Conservation (phyloP, 2,888 invertebrate species). For the Campoletis raptor region DNA sequence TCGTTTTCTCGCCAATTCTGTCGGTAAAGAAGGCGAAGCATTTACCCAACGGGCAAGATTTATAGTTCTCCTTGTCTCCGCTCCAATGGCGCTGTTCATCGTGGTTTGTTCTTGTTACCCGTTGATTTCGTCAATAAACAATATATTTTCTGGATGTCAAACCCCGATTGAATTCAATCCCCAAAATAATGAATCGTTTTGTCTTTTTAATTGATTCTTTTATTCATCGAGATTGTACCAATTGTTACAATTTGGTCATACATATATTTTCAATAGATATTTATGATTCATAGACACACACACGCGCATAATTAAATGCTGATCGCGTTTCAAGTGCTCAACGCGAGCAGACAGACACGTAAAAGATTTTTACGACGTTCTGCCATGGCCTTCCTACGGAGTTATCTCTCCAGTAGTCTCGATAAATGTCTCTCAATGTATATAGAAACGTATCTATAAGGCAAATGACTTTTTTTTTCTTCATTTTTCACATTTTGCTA, state of each 20-base stretch:
- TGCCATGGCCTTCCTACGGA: conserved; percentile 73
- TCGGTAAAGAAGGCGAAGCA: neutral
- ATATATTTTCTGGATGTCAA: neutral
- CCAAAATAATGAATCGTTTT: neutral
- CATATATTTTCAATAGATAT: neutral
- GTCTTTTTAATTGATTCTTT: neutral
- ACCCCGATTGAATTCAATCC: neutral
- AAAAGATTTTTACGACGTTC: conserved; percentile 65
- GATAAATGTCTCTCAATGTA: conserved; percentile 1
- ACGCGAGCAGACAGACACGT: conserved; percentile 10
- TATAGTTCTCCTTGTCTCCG: neutral
- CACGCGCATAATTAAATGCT: neutral
- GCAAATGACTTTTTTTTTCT: neutral
- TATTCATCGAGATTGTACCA: conserved; percentile 14
- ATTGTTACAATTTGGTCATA: neutral
- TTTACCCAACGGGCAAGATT: neutral
- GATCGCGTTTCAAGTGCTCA: neutral
- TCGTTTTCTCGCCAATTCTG: neutral
- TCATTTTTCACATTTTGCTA: neutral
- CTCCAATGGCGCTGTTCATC: neutral
- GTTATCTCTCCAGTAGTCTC: conserved; percentile 70
- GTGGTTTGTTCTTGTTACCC: neutral
- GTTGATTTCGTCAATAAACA: neutral
- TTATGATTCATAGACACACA: neutral
- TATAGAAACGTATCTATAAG: conserved; percentile 14